Evolutionary conservation across 1,140 invertebrate genomes (phyloP).

Genomic region (honey bee (Apis mellifera)): Amel_HAv3.1 CM009937.2:13562001-13562500

Average conservation of each 20-base stretch:
- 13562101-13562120: conserved; percentile 29
- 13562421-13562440: not conserved
- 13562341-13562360: conserved; percentile 60
- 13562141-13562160: not conserved
- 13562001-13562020: conserved; percentile 74
- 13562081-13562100: conserved; percentile 70
- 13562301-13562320: conserved; percentile 18
- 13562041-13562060: conserved; percentile 74
- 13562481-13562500: no score
- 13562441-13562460: not conserved
- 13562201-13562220: conserved; percentile 36
- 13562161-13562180: no score
- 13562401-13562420: not conserved
- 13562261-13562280: conserved; percentile 23
- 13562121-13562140: not conserved
- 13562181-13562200: not conserved
- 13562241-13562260: conserved; percentile 63
- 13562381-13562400: conserved; percentile 10
- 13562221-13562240: conserved; percentile 59
- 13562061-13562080: conserved; percentile 74
- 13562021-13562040: conserved; percentile 72
- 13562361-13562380: conserved; percentile 49
- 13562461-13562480: not conserved
- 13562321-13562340: conserved; percentile 66
- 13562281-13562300: not conserved